Base-by-base conservation (phyloP, 1,140 invertebrate species). In the Colletes latitarsis region DNA sequence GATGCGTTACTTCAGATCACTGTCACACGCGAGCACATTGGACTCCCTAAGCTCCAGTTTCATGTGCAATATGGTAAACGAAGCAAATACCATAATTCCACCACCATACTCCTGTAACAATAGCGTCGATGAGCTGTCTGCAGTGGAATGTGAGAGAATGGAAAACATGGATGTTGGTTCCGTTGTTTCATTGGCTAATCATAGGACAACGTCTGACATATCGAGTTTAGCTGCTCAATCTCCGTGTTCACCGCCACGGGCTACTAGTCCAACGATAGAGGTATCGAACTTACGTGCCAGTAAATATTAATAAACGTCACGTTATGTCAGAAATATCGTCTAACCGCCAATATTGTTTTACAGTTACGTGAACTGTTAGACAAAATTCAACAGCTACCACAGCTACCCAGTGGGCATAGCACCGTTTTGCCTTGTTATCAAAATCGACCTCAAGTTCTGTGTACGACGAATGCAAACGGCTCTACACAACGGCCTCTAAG, bases 21-120 rank as follows among this genome's bases (percentile, higher is more conserved):
- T 97, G 81, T 97, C 96, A 64, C 96, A 96, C 72, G 95, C 96
- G 58, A 97, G 96, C 93, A 97, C 96, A 69, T 94, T 96, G 77
- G 96, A 97, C 92, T 97, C 96, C 39, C 93, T 97, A 69, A 97
- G 96, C 90, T 97, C 96, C 76, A 97, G 96, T 93, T 97, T 96
- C 92, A 95, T 97, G 90, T 97, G 96, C 91, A 97, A 95, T 87
- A 95, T 96, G 87, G 95, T 96, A 60, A 97, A 97, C 92, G 96
- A 97, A 94, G 96, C 96, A 21, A 97, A 97, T 89, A 96, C 95
- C 41, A 94, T 96, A 89, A 95, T 97, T 75, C 96, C 96, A 60
- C 96, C 96, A 39, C 96, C 96, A 6, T 97, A 97, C 90, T 97
- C 96, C n/a, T 96, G 96, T 88, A 95, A 96, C 77, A 95, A 95